Conservation (phyloP, 2,113 vertebrate genomes). For the Psettodes erumei region DNA sequence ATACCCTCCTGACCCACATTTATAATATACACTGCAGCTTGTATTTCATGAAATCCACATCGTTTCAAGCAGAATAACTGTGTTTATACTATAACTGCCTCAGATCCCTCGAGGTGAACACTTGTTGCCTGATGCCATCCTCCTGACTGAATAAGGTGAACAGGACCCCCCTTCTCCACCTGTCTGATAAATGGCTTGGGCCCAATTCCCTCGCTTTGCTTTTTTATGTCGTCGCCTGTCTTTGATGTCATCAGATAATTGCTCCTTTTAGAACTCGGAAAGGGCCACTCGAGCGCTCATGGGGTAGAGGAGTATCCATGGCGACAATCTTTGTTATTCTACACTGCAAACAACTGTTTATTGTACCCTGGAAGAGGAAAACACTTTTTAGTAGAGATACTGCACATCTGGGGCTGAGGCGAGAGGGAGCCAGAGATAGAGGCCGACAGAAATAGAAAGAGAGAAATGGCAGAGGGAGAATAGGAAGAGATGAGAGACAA, state of each 20-base stretch:
- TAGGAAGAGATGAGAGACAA: constrained; percentile 18
- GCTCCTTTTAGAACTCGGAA: constrained; percentile 79
- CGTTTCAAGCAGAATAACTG: constrained; percentile 35
- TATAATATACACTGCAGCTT: constrained; percentile 22
- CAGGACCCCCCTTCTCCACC: constrained; percentile 48
- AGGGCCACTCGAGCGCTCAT: constrained; percentile 68
- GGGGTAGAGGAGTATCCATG: constrained; percentile 75
- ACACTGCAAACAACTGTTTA: constrained; percentile 68
- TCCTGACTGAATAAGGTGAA: constrained; percentile 49
- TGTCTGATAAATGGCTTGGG: constrained; percentile 63
- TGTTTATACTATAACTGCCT: constrained; percentile 38
- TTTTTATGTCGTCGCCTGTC: constrained; percentile 70
- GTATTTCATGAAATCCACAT: constrained; percentile 29
- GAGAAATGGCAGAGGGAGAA: not conserved
- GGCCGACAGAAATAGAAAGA: constrained; percentile 13
- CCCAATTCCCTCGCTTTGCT: constrained; percentile 59
- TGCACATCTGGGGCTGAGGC: constrained; percentile 63
- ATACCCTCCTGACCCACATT: constrained; percentile 6
- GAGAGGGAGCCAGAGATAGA: constrained; percentile 23
- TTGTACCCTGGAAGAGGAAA: constrained; percentile 60
- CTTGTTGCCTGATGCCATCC: constrained; percentile 36
- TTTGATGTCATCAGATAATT: constrained; percentile 85
- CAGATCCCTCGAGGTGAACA: constrained; percentile 18
- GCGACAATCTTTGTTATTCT: constrained; percentile 77
- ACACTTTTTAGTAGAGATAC: constrained; percentile 51